phyloP scores from a whole-genome alignment of 2,113 vertebrate species.

The Corynorhinus townsendii region DNA sequence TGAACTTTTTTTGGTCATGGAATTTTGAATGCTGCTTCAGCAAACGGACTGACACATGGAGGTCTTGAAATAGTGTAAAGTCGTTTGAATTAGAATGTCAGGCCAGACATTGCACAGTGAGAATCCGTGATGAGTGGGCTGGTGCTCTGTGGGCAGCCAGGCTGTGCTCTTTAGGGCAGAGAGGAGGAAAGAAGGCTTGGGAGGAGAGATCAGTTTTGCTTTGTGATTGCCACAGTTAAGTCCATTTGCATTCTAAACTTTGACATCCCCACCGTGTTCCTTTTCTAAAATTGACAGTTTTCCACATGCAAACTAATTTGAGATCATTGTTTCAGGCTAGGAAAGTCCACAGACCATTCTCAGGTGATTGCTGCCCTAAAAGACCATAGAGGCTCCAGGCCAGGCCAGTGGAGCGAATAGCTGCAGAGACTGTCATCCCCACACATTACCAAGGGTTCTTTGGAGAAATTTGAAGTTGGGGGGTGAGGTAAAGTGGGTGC shows the following conservation, averaged over 20 bases:
- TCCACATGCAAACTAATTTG: background rate
- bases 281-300: background rate
- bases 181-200: background rate
- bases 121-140: background rate
- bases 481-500: background rate
- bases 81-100: background rate
- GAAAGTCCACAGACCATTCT: background rate
- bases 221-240: background rate
- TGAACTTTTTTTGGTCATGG: background rate
- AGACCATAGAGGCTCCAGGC: background rate
- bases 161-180: fast-evolving
- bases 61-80: background rate
- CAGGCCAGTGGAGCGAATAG: background rate
- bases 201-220: background rate
- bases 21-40: background rate
- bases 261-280: background rate
- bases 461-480: background rate
- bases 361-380: background rate
- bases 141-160: background rate
- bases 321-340: background rate
- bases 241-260: background rate
- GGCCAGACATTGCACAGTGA: background rate
- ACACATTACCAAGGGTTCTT: background rate
- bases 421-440: background rate
- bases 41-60: background rate